Evolutionary conservation across 1,140 invertebrate species (phyloP).

Genomic region (Psix sp.): DNA sequence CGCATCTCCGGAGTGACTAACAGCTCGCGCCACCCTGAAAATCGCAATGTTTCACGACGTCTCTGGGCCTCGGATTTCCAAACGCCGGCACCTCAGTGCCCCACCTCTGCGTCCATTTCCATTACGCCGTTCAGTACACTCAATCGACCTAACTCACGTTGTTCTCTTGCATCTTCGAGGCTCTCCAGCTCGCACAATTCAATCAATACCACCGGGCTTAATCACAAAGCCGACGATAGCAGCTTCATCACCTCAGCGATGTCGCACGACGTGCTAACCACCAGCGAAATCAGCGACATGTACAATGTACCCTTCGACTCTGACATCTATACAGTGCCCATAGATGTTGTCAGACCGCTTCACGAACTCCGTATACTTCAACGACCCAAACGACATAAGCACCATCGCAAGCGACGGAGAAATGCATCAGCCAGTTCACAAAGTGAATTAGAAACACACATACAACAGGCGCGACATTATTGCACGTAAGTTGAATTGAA

Average conservation of each 20-base stretch:
- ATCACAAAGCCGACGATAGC: slow-evolving; percentile 86
- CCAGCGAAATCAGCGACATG: slow-evolving; percentile 86
- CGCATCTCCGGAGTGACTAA: slow-evolving; percentile 57
- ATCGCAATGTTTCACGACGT: slow-evolving; percentile 71
- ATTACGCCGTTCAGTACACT: slow-evolving; percentile 75
- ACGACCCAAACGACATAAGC: slow-evolving; percentile 79
- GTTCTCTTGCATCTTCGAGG: slow-evolving; percentile 83
- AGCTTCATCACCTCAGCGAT: slow-evolving; percentile 91
- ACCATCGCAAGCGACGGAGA: slow-evolving; percentile 80
- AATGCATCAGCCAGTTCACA: slow-evolving; percentile 78
- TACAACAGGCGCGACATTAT: slow-evolving; percentile 74
- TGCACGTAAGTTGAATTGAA: slow-evolving; percentile 40
- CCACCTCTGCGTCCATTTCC: slow-evolving; percentile 71
- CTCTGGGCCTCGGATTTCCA: slow-evolving; percentile 81
- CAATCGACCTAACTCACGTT: slow-evolving; percentile 83
- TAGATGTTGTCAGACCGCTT: slow-evolving; percentile 84
- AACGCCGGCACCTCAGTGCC: slow-evolving; percentile 80
- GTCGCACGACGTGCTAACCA: slow-evolving; percentile 86
- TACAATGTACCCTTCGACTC: slow-evolving; percentile 91
- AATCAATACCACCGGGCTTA: slow-evolving; percentile 82
- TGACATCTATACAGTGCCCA: slow-evolving; percentile 90
- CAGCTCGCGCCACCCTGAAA: slow-evolving; percentile 31
- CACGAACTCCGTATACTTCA: slow-evolving; percentile 73
- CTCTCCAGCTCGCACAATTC: slow-evolving; percentile 89
- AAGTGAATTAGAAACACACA: slow-evolving; percentile 73